Conservation (phyloP, 2,888 invertebrate genomes). For the Steinernema scapterisci region DNA sequence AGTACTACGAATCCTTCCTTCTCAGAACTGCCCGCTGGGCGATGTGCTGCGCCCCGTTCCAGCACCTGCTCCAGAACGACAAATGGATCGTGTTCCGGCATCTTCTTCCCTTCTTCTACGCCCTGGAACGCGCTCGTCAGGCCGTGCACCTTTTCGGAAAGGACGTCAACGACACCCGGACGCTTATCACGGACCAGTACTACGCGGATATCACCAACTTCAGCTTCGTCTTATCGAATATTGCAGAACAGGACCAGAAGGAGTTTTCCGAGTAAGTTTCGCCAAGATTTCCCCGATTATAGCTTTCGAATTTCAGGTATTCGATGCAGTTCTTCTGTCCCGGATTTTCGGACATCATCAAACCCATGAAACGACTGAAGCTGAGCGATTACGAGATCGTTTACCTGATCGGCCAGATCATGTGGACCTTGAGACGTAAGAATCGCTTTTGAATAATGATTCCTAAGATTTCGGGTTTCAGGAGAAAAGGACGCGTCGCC, state of each 20-base stretch:
- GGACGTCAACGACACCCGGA: background rate
- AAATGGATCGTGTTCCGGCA: conserved; percentile 20
- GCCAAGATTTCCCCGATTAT: background rate
- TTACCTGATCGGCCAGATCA: conserved; percentile 21
- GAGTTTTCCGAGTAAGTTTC: conserved; percentile 11
- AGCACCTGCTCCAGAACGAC: background rate
- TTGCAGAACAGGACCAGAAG: background rate
- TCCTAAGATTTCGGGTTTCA: background rate
- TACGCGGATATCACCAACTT: background rate
- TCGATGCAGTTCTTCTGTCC: conserved; percentile 6
- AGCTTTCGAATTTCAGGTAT: background rate
- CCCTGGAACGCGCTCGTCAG: conserved; percentile 4
- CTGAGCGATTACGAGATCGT: conserved; percentile 8
- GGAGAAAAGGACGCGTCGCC: conserved; percentile 17
- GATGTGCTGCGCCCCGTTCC: conserved; percentile 18
- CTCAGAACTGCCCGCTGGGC: conserved; percentile 11
- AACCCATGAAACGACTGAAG: conserved; percentile 22
- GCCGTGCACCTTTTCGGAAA: conserved; percentile 18
- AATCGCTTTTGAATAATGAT: no score
- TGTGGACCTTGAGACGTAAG: conserved; percentile 25
- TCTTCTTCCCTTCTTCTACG: conserved; percentile 25
- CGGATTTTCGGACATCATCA: background rate
- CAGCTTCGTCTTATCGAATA: background rate
- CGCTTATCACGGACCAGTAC: conserved; percentile 3
- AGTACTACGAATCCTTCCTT: conserved; percentile 10